A percentile compares a stretch with the other conserved stretches of the same genome.
These are phyloP conservation scores for Myotis yumanensis DNA, from an alignment of 2,113 vertebrate genomes.

Conservation along the genomic window DNA sequence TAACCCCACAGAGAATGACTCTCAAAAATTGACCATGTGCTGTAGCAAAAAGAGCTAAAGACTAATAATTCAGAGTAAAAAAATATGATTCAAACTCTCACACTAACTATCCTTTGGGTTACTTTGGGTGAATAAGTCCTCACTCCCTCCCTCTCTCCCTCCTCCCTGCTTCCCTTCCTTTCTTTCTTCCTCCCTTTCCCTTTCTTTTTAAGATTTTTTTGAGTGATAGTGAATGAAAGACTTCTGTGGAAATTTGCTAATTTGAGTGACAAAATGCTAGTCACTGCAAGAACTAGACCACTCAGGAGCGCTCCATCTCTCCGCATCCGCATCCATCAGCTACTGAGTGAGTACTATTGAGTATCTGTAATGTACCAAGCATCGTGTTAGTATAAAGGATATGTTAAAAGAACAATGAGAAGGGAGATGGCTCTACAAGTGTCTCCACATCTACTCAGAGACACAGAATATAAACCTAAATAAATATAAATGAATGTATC, in stretches of 20 bases:
- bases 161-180: background rate
- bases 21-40: background rate
- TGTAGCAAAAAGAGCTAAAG: background rate
- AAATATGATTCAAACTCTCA: background rate
- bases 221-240: background rate
- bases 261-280: background rate
- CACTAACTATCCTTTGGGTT: background rate
- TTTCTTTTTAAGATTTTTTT: background rate
- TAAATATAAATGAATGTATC: background rate
- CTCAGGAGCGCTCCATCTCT: background rate
- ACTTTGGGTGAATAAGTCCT: background rate
- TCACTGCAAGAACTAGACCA: background rate
- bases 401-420: background rate
- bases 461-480: background rate
- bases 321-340: background rate
- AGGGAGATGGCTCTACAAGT: background rate
- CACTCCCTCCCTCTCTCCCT: accelerated
- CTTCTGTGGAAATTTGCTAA: background rate
- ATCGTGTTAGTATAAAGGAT: background rate
- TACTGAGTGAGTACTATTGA: background rate
- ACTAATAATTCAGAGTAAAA: background rate
- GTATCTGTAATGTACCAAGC: background rate
- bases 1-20: background rate
- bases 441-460: background rate
- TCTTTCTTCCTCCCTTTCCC: background rate